Percentiles rank a stretch among this genome's conserved stretches.
Evolutionary conservation across 2,113 vertebrate species (phyloP).

Genomic region (Apteryx mantelli): DNA sequence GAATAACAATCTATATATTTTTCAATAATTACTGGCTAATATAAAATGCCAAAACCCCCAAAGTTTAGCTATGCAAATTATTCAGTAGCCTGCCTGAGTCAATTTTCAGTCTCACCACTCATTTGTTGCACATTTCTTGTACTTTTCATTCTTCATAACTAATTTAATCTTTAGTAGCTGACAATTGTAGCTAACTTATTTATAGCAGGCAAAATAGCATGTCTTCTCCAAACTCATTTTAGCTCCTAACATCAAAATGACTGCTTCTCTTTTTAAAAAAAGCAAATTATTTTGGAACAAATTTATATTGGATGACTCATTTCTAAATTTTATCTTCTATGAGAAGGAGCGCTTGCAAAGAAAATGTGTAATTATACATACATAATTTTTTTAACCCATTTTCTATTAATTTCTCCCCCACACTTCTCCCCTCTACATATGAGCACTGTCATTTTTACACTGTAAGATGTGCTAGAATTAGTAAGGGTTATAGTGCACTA

Average conservation of each 20-base stretch:
- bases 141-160: neutral
- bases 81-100: neutral
- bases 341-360: neutral
- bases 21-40: neutral
- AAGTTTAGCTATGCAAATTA: neutral
- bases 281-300: neutral
- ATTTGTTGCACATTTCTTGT: neutral
- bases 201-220: neutral
- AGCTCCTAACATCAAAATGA: neutral
- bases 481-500: neutral
- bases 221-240: neutral
- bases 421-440: neutral
- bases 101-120: neutral
- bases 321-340: constrained; percentile 20
- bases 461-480: neutral
- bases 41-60: neutral
- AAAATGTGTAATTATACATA: neutral
- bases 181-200: neutral
- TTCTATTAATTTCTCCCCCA: constrained; percentile 2
- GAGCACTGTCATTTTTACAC: neutral
- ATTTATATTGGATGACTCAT: constrained; percentile 30
- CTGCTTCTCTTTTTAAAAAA: neutral
- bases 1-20: neutral
- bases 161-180: neutral
- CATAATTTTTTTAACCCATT: constrained; percentile 38